phyloP scores from a whole-genome alignment of 2,113 vertebrate genomes.

The Macaca nemestrina region DNA sequence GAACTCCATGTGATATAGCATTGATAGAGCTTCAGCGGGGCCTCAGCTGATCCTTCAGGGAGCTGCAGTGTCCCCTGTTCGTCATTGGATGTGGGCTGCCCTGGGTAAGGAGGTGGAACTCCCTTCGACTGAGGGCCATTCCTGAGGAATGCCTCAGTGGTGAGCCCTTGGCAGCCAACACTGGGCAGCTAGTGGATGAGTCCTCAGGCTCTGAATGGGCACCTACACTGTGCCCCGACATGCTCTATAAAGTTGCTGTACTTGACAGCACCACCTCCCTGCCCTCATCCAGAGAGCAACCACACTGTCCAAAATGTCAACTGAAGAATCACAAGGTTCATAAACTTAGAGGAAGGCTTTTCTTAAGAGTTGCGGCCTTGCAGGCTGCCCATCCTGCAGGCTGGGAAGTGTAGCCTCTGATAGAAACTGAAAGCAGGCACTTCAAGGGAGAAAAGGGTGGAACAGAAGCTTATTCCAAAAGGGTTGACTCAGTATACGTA shows the following conservation, averaged over 20 bases:
- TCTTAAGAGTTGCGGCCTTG: background rate
- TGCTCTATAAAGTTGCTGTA: background rate
- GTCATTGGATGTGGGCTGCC: background rate
- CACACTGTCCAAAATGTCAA: background rate
- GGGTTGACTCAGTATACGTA: background rate
- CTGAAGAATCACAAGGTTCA: background rate
- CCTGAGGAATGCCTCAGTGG: background rate
- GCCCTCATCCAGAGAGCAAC: background rate
- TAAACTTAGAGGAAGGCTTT: background rate
- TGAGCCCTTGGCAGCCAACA: background rate
- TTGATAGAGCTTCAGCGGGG: background rate
- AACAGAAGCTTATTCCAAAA: background rate
- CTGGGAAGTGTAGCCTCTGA: background rate
- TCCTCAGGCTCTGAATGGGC: background rate
- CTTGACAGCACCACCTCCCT: background rate
- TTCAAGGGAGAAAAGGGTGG: background rate
- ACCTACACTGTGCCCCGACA: fast-evolving
- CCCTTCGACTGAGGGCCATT: background rate
- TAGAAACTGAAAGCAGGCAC: background rate
- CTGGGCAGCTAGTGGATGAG: background rate
- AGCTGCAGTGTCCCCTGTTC: too few species aligned
- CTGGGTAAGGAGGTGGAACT: background rate
- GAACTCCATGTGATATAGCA: too few species aligned
- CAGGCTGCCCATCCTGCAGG: background rate
- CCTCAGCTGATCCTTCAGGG: background rate